Evolutionary conservation across 2,888 invertebrate genomes (phyloP).

Genomic region (Steromphala cineraria): DNA sequence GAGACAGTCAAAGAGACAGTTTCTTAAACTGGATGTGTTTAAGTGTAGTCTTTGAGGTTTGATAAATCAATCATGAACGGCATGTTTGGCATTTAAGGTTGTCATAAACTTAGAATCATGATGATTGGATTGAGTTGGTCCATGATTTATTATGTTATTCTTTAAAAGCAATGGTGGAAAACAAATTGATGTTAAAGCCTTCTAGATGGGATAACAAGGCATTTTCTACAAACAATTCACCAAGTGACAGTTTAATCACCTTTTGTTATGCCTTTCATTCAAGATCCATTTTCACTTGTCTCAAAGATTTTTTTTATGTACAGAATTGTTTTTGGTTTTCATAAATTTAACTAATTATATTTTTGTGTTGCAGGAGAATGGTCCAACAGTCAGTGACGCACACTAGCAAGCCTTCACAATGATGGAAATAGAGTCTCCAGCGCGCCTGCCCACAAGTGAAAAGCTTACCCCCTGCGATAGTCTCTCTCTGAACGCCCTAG

Average conservation of each 20-base stretch:
- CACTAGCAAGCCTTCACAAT: constrained; percentile 28
- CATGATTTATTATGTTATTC: too few species aligned
- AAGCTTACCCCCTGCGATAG: background rate
- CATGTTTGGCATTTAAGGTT: too few species aligned
- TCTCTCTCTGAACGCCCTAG: background rate
- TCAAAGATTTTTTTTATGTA: background rate
- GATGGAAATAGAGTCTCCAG: constrained; percentile 52
- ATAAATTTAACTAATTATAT: background rate
- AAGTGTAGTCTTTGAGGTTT: too few species aligned
- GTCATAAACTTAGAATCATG: too few species aligned
- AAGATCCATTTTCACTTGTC: too few species aligned
- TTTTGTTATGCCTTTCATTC: background rate
- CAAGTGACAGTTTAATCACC: too few species aligned
- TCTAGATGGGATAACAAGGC: background rate
- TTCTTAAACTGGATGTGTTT: too few species aligned
- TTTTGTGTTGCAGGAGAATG: constrained; percentile 20
- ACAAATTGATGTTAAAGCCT: too few species aligned
- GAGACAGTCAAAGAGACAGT: too few species aligned
- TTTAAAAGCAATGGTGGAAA: too few species aligned
- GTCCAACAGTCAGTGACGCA: background rate
- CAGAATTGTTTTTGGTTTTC: background rate
- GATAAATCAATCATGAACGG: too few species aligned
- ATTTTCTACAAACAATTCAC: background rate
- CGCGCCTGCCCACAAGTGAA: constrained; percentile 29
- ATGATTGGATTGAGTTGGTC: too few species aligned